Percentiles rank a stretch among this genome's conserved stretches.
phyloP scores from a whole-genome alignment of 1,140 invertebrate species.

The Zelostemma sp. region DNA sequence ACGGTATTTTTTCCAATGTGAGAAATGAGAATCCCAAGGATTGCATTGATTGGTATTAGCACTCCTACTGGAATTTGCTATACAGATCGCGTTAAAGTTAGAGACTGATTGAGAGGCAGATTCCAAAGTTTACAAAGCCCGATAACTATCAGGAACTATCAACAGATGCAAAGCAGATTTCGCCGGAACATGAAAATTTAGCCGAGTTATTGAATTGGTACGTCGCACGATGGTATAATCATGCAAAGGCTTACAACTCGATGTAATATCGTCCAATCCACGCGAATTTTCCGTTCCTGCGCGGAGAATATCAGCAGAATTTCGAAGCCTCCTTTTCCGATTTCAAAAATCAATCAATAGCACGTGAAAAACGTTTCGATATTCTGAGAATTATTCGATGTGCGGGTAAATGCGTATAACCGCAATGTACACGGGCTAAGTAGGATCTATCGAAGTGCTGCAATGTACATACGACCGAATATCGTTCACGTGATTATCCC shows the following conservation, averaged over 20 bases:
- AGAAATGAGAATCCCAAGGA: neutral
- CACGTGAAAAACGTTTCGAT: neutral
- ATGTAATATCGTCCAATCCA: too few species aligned
- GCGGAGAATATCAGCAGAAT: too few species aligned
- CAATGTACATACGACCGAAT: conserved; percentile 33
- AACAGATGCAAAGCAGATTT: neutral
- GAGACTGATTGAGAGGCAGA: neutral
- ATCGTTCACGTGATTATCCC: conserved; percentile 43
- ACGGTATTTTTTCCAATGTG: too few species aligned
- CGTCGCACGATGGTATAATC: too few species aligned
- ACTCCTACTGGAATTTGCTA: neutral
- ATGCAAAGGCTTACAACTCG: too few species aligned
- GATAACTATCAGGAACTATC: neutral
- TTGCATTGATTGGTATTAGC: neutral
- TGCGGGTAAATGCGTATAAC: conserved; percentile 11
- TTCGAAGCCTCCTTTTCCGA: too few species aligned
- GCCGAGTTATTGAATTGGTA: neutral
- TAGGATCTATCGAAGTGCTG: conserved; percentile 37
- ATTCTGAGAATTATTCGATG: neutral
- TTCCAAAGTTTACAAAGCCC: neutral
- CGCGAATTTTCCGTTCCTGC: too few species aligned
- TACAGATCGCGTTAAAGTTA: neutral
- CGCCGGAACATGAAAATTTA: neutral
- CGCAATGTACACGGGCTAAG: conserved; percentile 35
- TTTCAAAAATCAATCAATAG: too few species aligned